Evolutionary conservation across 2,797 vertebrate genomes (phyloP), one percentile per base, ranked within the genome.

Genomic region (Rhinichthys osculus): DNA sequence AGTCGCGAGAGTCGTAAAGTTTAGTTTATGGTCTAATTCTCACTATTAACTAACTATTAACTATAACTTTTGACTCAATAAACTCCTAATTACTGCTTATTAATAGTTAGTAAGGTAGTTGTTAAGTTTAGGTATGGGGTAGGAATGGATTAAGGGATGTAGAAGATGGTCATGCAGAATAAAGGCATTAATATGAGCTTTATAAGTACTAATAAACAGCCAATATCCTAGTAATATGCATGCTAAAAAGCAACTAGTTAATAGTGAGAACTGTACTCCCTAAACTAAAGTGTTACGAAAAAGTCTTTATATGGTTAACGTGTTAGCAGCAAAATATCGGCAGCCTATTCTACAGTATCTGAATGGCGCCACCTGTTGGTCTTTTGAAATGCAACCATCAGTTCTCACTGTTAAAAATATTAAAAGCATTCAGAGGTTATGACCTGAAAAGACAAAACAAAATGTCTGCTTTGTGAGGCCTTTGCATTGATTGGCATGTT

Each of bases 341-440:
- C 38, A 33, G 47, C 47, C 14, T 16, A 14, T 64, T 7, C 27
- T 64, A 1, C 3, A 69, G 19, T 19, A 74, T 52, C 30, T 81
- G 21, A 59, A 54, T 21, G 52, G 35, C 62, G n/a, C 82, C 86
- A 87, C 57, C 71, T 87, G 13, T 74, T 77, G 71, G 64, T 40
- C n/a, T 38, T 84, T 57, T n/a, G 13, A 47, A 42, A 50, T 30
- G 17, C 50, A n/a, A 38, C 78, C 3, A n/a, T 44, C 14, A 35
- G 0, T 23, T 27, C n/a, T 64, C 13, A 83, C 8, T 71, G 8
- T 57, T 42, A 10, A 64, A 82, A 72, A 38, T n/a, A 57, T 70
- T 19, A 57, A n/a, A 72, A 44, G 19, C 11, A 35, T 73, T 62
- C 81, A 47, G 19, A 47, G 57, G 42, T 66, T 27, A 50, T 67